phyloP scores from a whole-genome alignment of 2,797 vertebrate genomes.

The Crocidura indochinensis region DNA sequence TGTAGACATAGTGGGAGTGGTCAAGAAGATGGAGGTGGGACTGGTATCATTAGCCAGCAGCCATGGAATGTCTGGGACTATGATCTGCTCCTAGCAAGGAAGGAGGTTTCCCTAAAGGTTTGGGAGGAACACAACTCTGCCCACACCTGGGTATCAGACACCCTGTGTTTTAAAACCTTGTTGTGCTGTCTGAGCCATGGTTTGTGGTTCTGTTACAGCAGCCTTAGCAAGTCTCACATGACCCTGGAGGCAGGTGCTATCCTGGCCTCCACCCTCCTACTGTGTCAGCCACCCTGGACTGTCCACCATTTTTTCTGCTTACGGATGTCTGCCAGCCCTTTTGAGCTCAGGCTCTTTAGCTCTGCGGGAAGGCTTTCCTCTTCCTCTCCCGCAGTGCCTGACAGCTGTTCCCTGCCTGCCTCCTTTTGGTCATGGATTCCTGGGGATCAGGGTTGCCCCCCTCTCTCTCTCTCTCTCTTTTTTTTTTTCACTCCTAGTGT shows the following conservation, averaged over 20 bases:
- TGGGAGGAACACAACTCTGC: neutral
- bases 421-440: neutral
- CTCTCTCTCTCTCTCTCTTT: neutral
- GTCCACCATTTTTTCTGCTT: neutral
- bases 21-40: neutral
- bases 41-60: accelerated
- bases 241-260: no score
- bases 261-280: neutral
- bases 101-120: neutral
- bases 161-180: neutral
- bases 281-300: neutral
- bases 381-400: neutral
- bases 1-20: no score
- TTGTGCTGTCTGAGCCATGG: neutral
- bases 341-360: no score
- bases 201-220: neutral
- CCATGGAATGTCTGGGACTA: neutral
- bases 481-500: neutral
- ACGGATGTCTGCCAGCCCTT: accelerated
- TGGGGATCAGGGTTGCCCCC: neutral
- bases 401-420: neutral
- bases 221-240: neutral
- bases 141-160: neutral
- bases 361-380: neutral
- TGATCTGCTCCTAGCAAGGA: neutral